Evolutionary conservation across 1,140 invertebrate species (phyloP), one percentile per base, ranked within the genome.

Genomic region (Neotoxoptera formosana): DNA sequence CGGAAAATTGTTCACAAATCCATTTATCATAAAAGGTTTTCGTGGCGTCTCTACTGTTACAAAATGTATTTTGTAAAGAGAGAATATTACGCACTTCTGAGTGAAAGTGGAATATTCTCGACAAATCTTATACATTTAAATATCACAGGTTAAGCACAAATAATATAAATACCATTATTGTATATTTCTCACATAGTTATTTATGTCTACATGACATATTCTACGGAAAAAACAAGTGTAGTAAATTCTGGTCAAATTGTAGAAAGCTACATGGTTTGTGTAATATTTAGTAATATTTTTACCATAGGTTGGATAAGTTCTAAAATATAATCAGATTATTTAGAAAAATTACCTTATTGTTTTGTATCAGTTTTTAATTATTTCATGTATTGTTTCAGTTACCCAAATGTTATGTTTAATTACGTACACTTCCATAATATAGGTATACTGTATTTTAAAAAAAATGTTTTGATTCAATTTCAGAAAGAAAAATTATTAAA

Each of bases 21-120:
- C 60, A n/a, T 76, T 76, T 76, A 76, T 76, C n/a, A 76, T n/a
- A 34, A n/a, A 76, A 76, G 60, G 60, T 76, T 76, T 76, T 20
- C 11, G 17, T 6, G 30, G 30, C 4, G 1, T 76, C 25, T 67
- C 4, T n/a, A n/a, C 14, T 76, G n/a, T 76, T 17, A 67, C 30
- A 76, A 76, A 76, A 76, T n/a, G 14, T 67, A 76, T n/a, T 76
- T 76, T n/a, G 1, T 34, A 17, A 76, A 14, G 30, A 67, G 4
- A 67, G 60, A n/a, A 67, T 67, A 67, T 67, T n/a, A 67, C 11
- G 9, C 3, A 2, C 14, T 76, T 76, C 3, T 6, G 8, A 34
- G 60, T 76, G n/a, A n/a, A n/a, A 76, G 17, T n/a, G 4, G 30
- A 76, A 76, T 8, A 76, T n/a, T 76, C 14, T 76, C 14, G 30